Evolutionary conservation across 2,113 vertebrate species (phyloP).

Genomic region (Coreoperca whiteheadi): DNA sequence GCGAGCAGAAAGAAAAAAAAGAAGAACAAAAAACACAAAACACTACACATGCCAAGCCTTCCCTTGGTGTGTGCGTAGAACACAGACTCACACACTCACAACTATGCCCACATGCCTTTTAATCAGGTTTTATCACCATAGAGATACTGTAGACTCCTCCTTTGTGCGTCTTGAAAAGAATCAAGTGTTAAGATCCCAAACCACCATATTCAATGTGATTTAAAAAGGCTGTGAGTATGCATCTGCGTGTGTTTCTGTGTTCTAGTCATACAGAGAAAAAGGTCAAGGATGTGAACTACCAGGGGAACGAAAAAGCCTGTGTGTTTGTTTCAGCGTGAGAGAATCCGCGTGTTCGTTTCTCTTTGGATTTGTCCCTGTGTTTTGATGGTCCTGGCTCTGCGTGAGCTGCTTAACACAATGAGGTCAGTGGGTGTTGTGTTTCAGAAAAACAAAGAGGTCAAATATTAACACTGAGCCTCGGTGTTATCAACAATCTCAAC

Average conservation of each 20-base stretch:
- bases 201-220: conserved; percentile 53
- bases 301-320: conserved; percentile 30
- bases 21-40: too few relatives aligned
- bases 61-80: conserved; percentile 26
- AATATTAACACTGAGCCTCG: conserved; percentile 65
- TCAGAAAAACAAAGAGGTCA: conserved; percentile 67
- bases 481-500: conserved; percentile 60
- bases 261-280: conserved; percentile 22
- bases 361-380: conserved; percentile 32
- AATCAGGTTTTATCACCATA: conserved; percentile 75
- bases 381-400: conserved; percentile 49
- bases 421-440: conserved; percentile 70
- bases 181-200: conserved; percentile 39
- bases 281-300: conserved; percentile 62
- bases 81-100: conserved; percentile 29
- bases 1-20: conserved; percentile 42
- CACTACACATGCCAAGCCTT: conserved; percentile 37
- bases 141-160: conserved; percentile 66
- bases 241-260: conserved; percentile 46
- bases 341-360: conserved; percentile 19
- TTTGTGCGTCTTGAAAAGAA: conserved; percentile 67
- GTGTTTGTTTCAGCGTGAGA: conserved; percentile 45
- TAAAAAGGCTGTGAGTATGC: conserved; percentile 46
- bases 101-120: conserved; percentile 67
- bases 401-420: conserved; percentile 56